These are phyloP conservation scores for Perca schrenkii DNA, from an alignment of 2,113 vertebrate genomes.

Conservation along the genomic window DNA sequence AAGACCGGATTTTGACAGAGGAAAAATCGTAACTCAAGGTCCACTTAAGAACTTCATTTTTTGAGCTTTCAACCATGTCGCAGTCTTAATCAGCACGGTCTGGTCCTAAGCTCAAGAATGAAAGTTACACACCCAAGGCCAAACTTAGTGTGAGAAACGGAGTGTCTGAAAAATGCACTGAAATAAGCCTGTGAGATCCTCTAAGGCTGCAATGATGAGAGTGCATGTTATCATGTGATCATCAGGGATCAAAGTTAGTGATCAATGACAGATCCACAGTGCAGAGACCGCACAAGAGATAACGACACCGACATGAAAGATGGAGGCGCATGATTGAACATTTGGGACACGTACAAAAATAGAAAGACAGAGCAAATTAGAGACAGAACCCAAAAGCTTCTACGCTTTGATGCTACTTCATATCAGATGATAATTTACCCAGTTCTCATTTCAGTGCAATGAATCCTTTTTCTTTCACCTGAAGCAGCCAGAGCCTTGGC, in stretches of 20 bases:
- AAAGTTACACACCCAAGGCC: neutral
- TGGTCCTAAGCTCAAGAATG: neutral
- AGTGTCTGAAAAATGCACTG: too few species aligned
- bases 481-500: conserved; percentile 2
- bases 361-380: conserved; percentile 30
- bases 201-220: neutral
- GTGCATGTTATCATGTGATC: conserved; percentile 10
- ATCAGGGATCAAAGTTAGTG: conserved; percentile 21
- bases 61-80: neutral
- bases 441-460: neutral
- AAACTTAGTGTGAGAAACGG: neutral
- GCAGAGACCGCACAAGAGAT: neutral
- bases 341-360: conserved; percentile 12
- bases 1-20: neutral
- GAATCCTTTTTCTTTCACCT: conserved; percentile 5
- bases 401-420: conserved; percentile 30
- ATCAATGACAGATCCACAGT: conserved; percentile 15
- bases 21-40: neutral
- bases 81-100: neutral
- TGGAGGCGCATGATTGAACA: conserved; percentile 1
- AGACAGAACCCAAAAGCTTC: conserved; percentile 3
- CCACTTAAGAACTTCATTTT: neutral
- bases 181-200: neutral
- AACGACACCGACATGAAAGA: conserved; percentile 7
- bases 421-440: conserved; percentile 3